These are phyloP conservation scores for Euspilapteryx auroguttella DNA, from an alignment of 2,888 invertebrate genomes.

Conservation along the genomic window DNA sequence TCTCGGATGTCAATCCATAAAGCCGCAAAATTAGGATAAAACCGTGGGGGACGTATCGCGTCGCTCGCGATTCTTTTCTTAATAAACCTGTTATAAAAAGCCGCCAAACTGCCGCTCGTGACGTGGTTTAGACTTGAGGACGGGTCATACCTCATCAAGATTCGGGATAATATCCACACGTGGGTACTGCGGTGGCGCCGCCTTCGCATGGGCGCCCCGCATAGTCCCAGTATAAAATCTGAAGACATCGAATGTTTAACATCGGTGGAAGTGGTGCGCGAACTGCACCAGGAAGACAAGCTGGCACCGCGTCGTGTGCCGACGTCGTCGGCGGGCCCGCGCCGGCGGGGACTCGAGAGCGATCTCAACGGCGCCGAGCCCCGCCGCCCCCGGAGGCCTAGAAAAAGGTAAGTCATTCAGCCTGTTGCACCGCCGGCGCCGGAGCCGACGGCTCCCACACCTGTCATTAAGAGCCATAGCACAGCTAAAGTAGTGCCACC, in stretches of 20 bases:
- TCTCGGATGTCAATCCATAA: no score
- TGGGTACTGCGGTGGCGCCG: constrained; percentile 58
- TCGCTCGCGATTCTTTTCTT: no score
- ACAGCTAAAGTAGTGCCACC: no score
- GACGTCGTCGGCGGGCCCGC: constrained; percentile 15
- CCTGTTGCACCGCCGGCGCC: no score
- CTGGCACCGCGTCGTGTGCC: constrained; percentile 21
- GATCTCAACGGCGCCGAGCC: constrained; percentile 43
- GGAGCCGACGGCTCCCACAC: no score
- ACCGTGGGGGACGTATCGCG: not conserved
- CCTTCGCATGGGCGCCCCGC: constrained; percentile 57
- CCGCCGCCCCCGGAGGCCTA: constrained; percentile 27
- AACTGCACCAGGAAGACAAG: no score
- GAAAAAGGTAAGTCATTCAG: constrained; percentile 23
- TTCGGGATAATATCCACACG: constrained; percentile 51
- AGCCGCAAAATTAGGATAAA: no score
- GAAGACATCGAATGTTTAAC: no score
- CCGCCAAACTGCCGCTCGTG: constrained; percentile 17
- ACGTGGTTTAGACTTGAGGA: constrained; percentile 11
- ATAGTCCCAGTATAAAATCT: constrained; percentile 49
- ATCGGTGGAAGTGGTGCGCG: no score
- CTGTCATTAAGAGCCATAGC: no score
- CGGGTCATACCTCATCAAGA: constrained; percentile 26
- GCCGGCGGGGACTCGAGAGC: constrained; percentile 36
- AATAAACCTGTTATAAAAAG: no score